Base-by-base conservation (phyloP, 2,888 invertebrate genomes). In the Hemithea aestivaria region DNA sequence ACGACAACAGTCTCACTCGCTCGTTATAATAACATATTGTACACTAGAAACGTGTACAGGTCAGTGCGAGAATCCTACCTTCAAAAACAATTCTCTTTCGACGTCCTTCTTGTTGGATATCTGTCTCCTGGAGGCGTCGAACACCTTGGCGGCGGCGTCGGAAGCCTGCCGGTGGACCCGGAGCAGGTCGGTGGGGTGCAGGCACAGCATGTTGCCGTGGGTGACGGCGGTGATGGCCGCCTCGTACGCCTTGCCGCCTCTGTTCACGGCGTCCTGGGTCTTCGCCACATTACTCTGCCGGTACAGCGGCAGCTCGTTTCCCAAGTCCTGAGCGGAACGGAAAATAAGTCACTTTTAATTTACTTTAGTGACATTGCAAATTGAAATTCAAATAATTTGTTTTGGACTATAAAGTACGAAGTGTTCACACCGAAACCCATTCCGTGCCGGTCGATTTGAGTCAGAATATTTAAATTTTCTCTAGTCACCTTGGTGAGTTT, bases 61-160 rank as follows among this genome's bases (percentile, higher is more conserved):
- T 6, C 6, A 7, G 9, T 10, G 9, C 10, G 9, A 5, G 6
- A 8, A 12, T 20, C 20, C 4, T 8, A 34, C 36, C 21, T 25
- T 8, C 9, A 36, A 8, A 6, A 30, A 36, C 7, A 8, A 8
- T 2, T 10, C n/a, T 11, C 27, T 11, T n/a, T 21, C 35, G 7
- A 27, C n/a, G 9, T 35, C 35, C 7, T 6, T 3, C 2, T 20
- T 34, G 10, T 34, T 25, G 2, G 25, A 3, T 0, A 33, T 31
- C 10, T 20, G 39, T 10, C 6, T 38, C 16, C 46, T 42, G 4
- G 23, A 25, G 5, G 7, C 12, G n/a, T 42, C 39, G 6, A 46
- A 46, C 6, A 27, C 26, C 2, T 6, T 2, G 7, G 5, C 27
- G 8, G 39, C 42, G 6, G 33, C 35, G 10, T 26, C 24, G 3